phyloP scores from a whole-genome alignment of 37 sponge, comb jelly and placozoan species.

The Lycopodina hypogea region DNA sequence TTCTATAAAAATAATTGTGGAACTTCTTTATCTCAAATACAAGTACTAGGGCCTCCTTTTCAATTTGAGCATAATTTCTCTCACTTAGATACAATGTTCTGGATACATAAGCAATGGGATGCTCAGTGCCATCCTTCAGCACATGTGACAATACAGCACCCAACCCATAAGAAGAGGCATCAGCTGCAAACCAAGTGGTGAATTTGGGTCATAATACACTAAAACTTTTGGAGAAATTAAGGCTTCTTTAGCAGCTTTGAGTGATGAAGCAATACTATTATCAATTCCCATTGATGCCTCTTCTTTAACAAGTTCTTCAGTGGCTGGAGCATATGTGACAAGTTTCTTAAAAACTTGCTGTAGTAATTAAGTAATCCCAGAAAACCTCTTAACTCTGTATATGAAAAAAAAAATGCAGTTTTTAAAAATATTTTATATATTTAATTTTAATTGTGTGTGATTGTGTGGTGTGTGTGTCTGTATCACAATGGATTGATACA shows the following conservation, averaged over 20 bases:
- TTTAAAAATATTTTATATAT: too few species aligned
- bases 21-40: conserved; percentile 31
- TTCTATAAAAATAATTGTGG: conserved; percentile 16
- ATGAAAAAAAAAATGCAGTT: too few species aligned
- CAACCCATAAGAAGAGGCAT: conserved; percentile 38
- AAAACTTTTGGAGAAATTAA: conserved; percentile 18
- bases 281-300: conserved; percentile 16
- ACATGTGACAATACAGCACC: conserved; percentile 39
- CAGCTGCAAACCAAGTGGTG: conserved; percentile 2
- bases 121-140: conserved; percentile 23
- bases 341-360: conserved; percentile 13
- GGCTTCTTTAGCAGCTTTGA: conserved; percentile 17
- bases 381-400: too few species aligned
- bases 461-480: too few species aligned
- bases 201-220: conserved; percentile 19
- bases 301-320: conserved; percentile 9
- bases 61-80: conserved; percentile 32
- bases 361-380: too few species aligned
- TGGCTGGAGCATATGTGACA: not conserved
- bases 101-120: too few species aligned
- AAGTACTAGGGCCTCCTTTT: conserved; percentile 32
- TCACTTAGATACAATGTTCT: conserved; percentile 8
- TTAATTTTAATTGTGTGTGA: too few species aligned
- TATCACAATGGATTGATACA: too few species aligned
- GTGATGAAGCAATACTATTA: not conserved